Percentiles rank a stretch among this genome's conserved stretches.
phyloP scores from a whole-genome alignment of 2,888 invertebrate genomes.

The Drosophila aldrichi region DNA sequence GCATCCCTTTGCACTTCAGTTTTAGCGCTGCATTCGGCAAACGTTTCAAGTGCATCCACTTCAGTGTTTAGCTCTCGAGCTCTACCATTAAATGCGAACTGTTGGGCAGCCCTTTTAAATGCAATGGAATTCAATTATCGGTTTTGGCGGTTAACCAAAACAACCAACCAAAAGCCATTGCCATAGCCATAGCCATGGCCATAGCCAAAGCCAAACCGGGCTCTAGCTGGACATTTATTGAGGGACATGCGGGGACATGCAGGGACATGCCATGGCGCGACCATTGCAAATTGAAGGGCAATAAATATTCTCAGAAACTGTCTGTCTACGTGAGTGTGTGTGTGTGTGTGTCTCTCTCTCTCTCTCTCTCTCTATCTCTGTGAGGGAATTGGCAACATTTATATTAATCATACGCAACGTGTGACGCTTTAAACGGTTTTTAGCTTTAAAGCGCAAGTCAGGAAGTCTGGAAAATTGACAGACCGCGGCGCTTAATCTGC shows the following conservation, averaged over 20 bases:
- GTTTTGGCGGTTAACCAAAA: constrained; percentile 29
- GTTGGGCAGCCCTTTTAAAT: constrained; percentile 14
- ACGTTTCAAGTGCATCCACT: constrained; percentile 8
- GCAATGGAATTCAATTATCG: constrained; percentile 21
- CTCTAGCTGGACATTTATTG: constrained; percentile 21
- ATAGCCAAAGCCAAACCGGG: constrained; percentile 22
- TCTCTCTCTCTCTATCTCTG: constrained; percentile 9
- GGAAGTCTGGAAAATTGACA: background rate
- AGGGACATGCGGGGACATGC: background rate
- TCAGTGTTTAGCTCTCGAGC: constrained; percentile 11
- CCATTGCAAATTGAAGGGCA: constrained; percentile 10
- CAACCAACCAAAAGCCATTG: constrained; percentile 19
- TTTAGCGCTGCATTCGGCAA: background rate
- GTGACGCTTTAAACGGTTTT: constrained; percentile 47
- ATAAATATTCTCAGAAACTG: constrained; percentile 18
- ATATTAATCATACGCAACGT: constrained; percentile 60
- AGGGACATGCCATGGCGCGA: background rate
- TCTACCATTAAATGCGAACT: background rate
- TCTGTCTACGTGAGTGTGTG: background rate
- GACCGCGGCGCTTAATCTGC: constrained; percentile 15
- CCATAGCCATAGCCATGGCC: constrained; percentile 7
- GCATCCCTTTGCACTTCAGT: background rate
- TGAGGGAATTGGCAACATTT: constrained; percentile 27
- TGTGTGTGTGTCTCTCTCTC: background rate
- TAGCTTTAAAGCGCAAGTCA: constrained; percentile 17